Conservation (phyloP, 1,140 invertebrate species). For the Laupala kohalensis region DNA sequence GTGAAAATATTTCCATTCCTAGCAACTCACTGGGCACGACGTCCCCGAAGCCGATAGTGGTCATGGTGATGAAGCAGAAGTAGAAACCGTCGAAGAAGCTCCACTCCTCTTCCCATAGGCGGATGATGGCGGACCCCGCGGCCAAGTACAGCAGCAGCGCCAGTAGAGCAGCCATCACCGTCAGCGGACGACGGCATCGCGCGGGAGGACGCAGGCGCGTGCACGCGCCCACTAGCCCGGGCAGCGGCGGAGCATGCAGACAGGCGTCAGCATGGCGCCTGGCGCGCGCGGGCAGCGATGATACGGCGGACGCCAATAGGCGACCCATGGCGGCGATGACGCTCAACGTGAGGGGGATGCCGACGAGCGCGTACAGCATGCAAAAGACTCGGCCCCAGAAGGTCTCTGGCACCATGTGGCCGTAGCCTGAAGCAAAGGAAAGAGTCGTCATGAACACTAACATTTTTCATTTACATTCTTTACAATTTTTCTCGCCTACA, state of each 20-base stretch:
- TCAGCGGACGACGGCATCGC: conserved; percentile 38
- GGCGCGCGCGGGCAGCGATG: conserved; percentile 17
- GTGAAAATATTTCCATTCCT: too few relatives aligned
- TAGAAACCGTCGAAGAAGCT: conserved; percentile 86
- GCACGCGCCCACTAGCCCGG: conserved; percentile 18
- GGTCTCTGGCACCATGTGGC: conserved; percentile 85
- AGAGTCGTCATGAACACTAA: too few relatives aligned
- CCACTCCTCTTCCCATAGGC: conserved; percentile 76
- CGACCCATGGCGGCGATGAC: conserved; percentile 86
- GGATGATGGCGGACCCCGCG: conserved; percentile 48
- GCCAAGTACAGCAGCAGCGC: conserved; percentile 66
- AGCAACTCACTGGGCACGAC: conserved; percentile 76
- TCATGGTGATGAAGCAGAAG: conserved; percentile 91
- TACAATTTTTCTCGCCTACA: neutral
- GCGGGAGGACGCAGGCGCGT: conserved; percentile 42
- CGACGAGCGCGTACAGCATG: conserved; percentile 83
- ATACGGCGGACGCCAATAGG: conserved; percentile 66
- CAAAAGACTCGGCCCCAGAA: conserved; percentile 73
- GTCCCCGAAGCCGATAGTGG: conserved; percentile 87
- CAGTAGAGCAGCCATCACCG: conserved; percentile 52
- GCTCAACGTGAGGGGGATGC: conserved; percentile 83
- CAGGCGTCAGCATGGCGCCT: conserved; percentile 16
- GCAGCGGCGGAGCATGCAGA: neutral
- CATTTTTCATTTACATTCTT: neutral
- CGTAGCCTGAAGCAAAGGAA: conserved; percentile 60